Base-by-base conservation (phyloP, 2,797 vertebrate species). In the Natrix natrix region DNA sequence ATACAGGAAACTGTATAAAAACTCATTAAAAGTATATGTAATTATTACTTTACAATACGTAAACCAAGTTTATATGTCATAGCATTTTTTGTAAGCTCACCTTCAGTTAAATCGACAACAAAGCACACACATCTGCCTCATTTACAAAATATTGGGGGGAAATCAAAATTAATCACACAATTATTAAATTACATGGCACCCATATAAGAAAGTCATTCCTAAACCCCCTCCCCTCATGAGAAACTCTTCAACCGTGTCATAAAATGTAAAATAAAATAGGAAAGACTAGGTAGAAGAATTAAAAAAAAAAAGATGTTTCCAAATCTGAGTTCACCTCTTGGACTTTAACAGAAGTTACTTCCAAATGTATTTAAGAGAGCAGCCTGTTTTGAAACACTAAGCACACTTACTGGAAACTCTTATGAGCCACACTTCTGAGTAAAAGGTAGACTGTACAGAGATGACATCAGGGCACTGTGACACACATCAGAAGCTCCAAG, bases 381-480 rank as follows among this genome's bases (percentile, higher is more conserved):
- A 55, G 90, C 61, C 16, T 89, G 78, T 61, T 32, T 86, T 86
- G 87, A 55, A 88, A 89, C 56, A 59, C 20, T 91, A 86, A 52
- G 87, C 26, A 63, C 37, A 20, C 52, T 56, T 86, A 66, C 28
- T 63, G 56, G 17, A 69, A 93, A 86, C n/a, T 57, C 26, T 88
- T 83, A 48, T 54, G 87, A 91, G 87, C 61, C 59, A 63, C 48
- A 86, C 13, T 89, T 89, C 52, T 54, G 52, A 91, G 92, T 86
- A 43, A 89, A 91, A 69, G 13, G n/a, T 69, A 93, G 20, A 11
- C 28, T 7, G 56, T 78, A 93, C 52, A 91, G 48, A 89, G 37
- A 91, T 93, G 87, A 86, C 86, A 2, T 63, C 90, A 91, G 57
- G 69, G 56, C 59, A 93, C 66, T 43, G 92, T 91, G 57, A 91